Base-by-base conservation (phyloP, 1,140 invertebrate species). In the Planococcus citri region DNA sequence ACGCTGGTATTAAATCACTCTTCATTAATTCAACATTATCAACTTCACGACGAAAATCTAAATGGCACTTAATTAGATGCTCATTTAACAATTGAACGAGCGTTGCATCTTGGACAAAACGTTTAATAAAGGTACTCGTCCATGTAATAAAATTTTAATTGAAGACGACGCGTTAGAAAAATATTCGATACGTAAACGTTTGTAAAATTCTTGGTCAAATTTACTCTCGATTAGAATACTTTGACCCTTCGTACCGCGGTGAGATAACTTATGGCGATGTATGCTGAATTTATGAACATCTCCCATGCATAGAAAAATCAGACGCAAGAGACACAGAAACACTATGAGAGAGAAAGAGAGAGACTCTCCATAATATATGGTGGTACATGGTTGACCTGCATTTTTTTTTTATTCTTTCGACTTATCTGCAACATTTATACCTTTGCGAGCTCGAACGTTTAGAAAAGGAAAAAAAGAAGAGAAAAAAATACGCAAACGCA, bases 91-190 rank as follows among this genome's bases (percentile, higher is more conserved):
- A 51, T 20, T 51, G 29, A 33, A 51, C 41, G 41, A 14, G 2
- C 41, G n/a, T 51, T 51, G 41, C 41, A 51, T 51, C 41, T 51
- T 20, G n/a, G 10, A 20, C n/a, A 51, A 51, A 51, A 51, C n/a
- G 41, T 51, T 51, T 51, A 51, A 51, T 51, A 51, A 51, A 51
- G 41, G 41, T 51, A 51, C 41, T 51, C 41, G 41, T 51, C 41
- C n/a, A 51, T 51, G 41, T 51, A 51, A 51, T 51, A 51, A 51
- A 51, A 51, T 51, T 51, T 51, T 51, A 51, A 51, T 51, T 51
- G 41, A 51, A 51, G 41, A 14, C 41, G n/a, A 9, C 41, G 41
- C 41, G 41, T 20, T 20, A 6, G n/a, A 51, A 20, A 37, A 51
- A 51, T 17, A 51, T 20, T 51, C 41, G 41, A 17, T 33, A 12